phyloP scores from a whole-genome alignment of 2,888 invertebrate species.

The Ditula angustiorana region DNA sequence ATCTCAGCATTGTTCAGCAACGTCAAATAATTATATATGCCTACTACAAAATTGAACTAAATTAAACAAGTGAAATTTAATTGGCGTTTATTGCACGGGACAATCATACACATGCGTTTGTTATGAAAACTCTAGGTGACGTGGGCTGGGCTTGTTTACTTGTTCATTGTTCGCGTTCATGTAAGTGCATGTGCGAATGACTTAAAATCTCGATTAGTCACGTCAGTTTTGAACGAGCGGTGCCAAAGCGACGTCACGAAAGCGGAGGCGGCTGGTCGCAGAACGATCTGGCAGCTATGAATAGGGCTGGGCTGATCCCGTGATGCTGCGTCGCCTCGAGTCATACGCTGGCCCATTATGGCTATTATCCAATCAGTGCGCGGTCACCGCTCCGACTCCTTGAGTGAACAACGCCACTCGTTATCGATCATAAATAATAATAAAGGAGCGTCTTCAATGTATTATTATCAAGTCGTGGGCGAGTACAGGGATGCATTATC shows the following conservation, averaged over 20 bases:
- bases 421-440: constrained; percentile 63
- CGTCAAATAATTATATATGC: constrained; percentile 37
- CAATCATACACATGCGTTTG: constrained; percentile 33
- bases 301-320: constrained; percentile 46
- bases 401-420: constrained; percentile 46
- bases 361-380: constrained; percentile 69
- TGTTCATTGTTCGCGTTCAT: constrained; percentile 16
- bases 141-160: constrained; percentile 19
- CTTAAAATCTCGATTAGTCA: constrained; percentile 37
- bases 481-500: constrained; percentile 20
- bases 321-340: constrained; percentile 40
- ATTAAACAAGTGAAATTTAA: constrained; percentile 59
- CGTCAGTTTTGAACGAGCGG: constrained; percentile 53
- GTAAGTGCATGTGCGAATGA: constrained; percentile 15
- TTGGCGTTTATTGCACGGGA: constrained; percentile 51
- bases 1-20: not conserved
- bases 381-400: constrained; percentile 65
- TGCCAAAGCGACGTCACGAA: constrained; percentile 65
- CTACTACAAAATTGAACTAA: constrained; percentile 59
- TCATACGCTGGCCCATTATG: constrained; percentile 22
- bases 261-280: constrained; percentile 50
- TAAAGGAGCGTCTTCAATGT: constrained; percentile 39
- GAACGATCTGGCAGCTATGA: constrained; percentile 50
- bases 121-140: constrained; percentile 9
- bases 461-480: constrained; percentile 22